Evolutionary conservation across 2,797 vertebrate genomes (phyloP).

Genomic region (Sebastolobus altivelis): DNA sequence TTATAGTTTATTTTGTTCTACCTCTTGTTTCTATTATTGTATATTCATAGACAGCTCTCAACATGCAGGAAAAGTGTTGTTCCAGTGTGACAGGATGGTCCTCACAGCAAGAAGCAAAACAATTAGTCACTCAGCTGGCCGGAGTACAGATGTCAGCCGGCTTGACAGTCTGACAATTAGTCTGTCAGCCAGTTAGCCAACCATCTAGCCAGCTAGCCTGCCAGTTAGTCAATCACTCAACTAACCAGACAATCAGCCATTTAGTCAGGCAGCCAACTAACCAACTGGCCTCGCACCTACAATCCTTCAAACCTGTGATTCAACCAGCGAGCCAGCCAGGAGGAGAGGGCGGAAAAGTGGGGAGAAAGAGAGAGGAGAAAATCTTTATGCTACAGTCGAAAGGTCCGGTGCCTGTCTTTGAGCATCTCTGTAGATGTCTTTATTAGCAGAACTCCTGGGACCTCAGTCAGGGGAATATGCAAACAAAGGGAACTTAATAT

Average conservation of each 20-base stretch:
- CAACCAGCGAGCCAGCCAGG: conserved; percentile 31
- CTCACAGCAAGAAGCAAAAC: conserved; percentile 13
- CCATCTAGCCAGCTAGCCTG: conserved; percentile 13
- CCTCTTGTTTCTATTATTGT: conserved; percentile 4
- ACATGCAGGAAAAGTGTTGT: conserved; percentile 7
- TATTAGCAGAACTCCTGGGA: conserved; percentile 37
- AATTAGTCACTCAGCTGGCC: conserved; percentile 39
- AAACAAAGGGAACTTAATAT: conserved; percentile 13
- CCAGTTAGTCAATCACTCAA: conserved; percentile 49
- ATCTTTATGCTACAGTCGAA: conserved; percentile 69
- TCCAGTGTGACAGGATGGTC: conserved; percentile 4
- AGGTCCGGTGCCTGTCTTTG: conserved; percentile 62
- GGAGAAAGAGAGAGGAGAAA: conserved; percentile 54
- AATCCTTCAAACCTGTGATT: conserved; percentile 58
- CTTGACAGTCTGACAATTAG: conserved; percentile 43
- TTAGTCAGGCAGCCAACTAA: conserved; percentile 47
- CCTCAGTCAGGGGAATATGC: conserved; percentile 14
- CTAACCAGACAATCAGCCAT: conserved; percentile 53
- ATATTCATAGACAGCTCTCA: conserved; percentile 1
- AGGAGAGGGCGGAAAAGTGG: conserved; percentile 45
- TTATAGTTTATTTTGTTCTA: not conserved
- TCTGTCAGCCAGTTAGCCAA: conserved; percentile 47
- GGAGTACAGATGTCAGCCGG: conserved; percentile 31
- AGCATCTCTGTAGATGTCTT: conserved; percentile 65
- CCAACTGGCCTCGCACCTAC: conserved; percentile 46